Percentiles rank a stretch among this genome's conserved stretches.
phyloP scores from a whole-genome alignment of 2,113 vertebrate genomes.

The Podilymbus podiceps region DNA sequence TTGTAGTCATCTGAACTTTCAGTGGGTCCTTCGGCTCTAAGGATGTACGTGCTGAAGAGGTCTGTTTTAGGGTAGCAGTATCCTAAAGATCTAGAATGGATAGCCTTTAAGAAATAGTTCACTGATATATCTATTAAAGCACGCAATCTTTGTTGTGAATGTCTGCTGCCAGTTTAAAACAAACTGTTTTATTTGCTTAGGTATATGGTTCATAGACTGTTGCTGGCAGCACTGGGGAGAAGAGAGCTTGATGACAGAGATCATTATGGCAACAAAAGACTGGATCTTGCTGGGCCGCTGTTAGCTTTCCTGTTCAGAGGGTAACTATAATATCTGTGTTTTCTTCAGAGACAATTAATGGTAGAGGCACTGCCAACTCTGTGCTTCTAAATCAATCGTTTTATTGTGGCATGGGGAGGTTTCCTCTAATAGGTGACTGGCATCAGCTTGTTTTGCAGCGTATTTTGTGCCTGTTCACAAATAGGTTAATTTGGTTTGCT shows the following conservation, averaged over 20 bases:
- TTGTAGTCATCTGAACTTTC: not conserved
- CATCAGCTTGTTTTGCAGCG: not conserved
- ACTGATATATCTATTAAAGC: not conserved
- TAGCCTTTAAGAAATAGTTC: not conserved
- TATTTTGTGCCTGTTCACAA: not conserved
- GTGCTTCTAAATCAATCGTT: not conserved
- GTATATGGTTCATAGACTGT: slow-evolving; percentile 96
- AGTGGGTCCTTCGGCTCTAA: not conserved
- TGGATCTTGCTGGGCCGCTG: slow-evolving; percentile 95
- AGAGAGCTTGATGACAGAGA: slow-evolving; percentile 97
- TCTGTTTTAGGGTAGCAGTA: not conserved
- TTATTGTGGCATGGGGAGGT: not conserved
- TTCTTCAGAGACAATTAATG: not conserved
- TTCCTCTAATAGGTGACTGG: not conserved
- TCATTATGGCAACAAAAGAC: slow-evolving; percentile 98
- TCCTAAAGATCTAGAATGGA: not conserved
- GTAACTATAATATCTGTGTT: slow-evolving; percentile 63
- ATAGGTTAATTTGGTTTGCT: not conserved
- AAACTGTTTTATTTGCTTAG: slow-evolving; percentile 63
- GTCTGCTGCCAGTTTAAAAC: not conserved
- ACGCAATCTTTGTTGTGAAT: not conserved
- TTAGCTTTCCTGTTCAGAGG: slow-evolving; percentile 96
- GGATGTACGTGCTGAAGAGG: not conserved
- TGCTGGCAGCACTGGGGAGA: slow-evolving; percentile 92
- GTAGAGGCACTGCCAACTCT: not conserved